These are phyloP conservation scores for Pipa parva DNA, from an alignment of 2,113 vertebrate genomes.

Conservation along the genomic window DNA sequence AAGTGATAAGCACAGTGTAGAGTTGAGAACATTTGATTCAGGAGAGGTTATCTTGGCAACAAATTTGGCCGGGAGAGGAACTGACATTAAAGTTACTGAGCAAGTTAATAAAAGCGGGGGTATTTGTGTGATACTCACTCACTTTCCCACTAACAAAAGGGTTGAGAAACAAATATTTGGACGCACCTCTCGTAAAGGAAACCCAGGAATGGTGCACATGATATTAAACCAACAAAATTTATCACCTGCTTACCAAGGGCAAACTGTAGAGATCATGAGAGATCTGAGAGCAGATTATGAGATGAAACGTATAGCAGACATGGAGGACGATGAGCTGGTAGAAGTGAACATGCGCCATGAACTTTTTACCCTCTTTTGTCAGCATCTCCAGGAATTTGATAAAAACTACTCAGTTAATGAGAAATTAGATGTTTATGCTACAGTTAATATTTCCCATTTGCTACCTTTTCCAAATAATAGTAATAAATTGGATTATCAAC, in stretches of 20 bases:
- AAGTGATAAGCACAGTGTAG: slow-evolving; percentile 42
- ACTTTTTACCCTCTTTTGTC: slow-evolving; percentile 11
- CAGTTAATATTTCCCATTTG: neutral
- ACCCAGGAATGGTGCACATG: slow-evolving; percentile 57
- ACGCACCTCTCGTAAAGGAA: slow-evolving; percentile 56
- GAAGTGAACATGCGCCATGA: slow-evolving; percentile 10
- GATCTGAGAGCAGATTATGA: slow-evolving; percentile 10
- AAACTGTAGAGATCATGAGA: slow-evolving; percentile 5
- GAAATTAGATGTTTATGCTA: neutral
- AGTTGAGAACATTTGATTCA: slow-evolving; percentile 21
- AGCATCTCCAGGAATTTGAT: neutral
- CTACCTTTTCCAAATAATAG: neutral
- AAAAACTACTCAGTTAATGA: neutral
- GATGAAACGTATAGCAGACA: neutral
- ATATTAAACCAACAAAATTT: slow-evolving; percentile 50
- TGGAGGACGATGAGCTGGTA: slow-evolving; percentile 7
- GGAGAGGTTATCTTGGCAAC: slow-evolving; percentile 56
- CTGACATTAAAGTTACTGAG: slow-evolving; percentile 49
- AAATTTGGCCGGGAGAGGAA: slow-evolving; percentile 58
- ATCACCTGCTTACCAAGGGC: neutral
- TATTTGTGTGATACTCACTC: slow-evolving; percentile 58
- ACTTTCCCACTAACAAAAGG: slow-evolving; percentile 52
- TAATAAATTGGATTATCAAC: slow-evolving; percentile 39
- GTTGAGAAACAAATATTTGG: slow-evolving; percentile 61
- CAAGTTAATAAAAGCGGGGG: slow-evolving; percentile 51